Evolutionary conservation across 1,140 invertebrate genomes (phyloP).

Genomic region (Pseudomyrmex pallidus): DNA sequence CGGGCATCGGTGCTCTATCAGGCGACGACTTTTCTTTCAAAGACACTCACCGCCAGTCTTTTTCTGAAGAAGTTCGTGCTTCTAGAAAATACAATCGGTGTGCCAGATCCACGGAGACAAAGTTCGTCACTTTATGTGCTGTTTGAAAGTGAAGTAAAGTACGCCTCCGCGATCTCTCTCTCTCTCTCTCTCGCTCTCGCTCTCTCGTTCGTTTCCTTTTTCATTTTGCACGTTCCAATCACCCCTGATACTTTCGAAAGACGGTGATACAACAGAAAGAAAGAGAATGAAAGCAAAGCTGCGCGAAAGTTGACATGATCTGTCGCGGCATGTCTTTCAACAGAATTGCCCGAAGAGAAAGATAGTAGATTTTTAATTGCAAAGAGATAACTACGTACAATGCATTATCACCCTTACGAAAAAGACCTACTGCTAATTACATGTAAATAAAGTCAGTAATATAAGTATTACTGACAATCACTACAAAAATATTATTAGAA

Average conservation of each 20-base stretch:
- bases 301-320: neutral
- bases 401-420: too few relatives aligned
- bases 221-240: constrained; percentile 62
- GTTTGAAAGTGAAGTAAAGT: constrained; percentile 71
- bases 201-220: neutral
- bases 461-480: too few relatives aligned
- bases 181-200: neutral
- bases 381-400: neutral
- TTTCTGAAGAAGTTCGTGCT: constrained; percentile 60
- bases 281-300: neutral
- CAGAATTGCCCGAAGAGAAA: neutral
- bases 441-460: too few relatives aligned
- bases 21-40: constrained; percentile 63
- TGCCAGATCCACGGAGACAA: constrained; percentile 63
- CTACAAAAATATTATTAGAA: too few relatives aligned
- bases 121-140: constrained; percentile 70
- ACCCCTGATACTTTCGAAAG: constrained; percentile 38
- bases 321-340: neutral
- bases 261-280: neutral
- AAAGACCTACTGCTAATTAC: too few relatives aligned
- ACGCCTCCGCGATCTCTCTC: constrained; percentile 21
- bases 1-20: constrained; percentile 47
- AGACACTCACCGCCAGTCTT: constrained; percentile 42
- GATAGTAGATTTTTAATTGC: neutral
- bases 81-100: constrained; percentile 71